Base-by-base conservation (phyloP, 2,113 vertebrate genomes). In the Mirounga angustirostris region DNA sequence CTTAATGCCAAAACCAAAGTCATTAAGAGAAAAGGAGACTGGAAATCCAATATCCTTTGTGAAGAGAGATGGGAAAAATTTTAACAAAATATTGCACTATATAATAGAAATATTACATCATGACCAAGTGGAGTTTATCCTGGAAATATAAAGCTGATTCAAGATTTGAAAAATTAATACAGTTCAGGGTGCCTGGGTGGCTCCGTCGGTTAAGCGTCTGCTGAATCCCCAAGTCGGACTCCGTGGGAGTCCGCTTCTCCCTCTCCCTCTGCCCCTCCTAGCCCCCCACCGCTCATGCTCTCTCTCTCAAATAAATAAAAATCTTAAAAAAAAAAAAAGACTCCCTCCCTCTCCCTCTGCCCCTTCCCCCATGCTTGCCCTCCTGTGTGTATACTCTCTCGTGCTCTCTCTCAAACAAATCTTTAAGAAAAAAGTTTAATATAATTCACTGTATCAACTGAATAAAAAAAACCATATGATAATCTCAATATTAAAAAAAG, bases 1-100 rank as follows among this genome's bases (percentile, higher is more conserved):
- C 56, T 43, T 63, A 24, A 89, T n/a, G 50, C 36, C 40, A 59
- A 79, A 95, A 43, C 76, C 46, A 80, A 63, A 78, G 43, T 93
- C 52, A 86, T 50, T 71, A 79, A 85, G 71, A 95, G 33, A 87
- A 89, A 88, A 80, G 18, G 81, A 92, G 28, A 90, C 28, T 52
- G 59, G 28, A 91, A 82, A 93, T 61, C 3, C 21, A 33, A 43
- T 40, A 50, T 65, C n/a, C 30, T 63, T 46, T 82, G 15, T n/a
- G 46, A 76, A 83, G 50, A 69, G 18, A 71, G 9, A 86, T 71
- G 56, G 21, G 69, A 86, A 96, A n/a, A 86, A 40, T 58, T 74
- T 82, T 52, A 83, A 93, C 15, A 78, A 95, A 87, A 71, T 43
- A 40, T 65, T 22, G 54, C 14, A 69, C 40, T 40, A 81, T 74